Evolutionary conservation across 1,140 invertebrate species (phyloP).

Genomic region (Lerema accius): DNA sequence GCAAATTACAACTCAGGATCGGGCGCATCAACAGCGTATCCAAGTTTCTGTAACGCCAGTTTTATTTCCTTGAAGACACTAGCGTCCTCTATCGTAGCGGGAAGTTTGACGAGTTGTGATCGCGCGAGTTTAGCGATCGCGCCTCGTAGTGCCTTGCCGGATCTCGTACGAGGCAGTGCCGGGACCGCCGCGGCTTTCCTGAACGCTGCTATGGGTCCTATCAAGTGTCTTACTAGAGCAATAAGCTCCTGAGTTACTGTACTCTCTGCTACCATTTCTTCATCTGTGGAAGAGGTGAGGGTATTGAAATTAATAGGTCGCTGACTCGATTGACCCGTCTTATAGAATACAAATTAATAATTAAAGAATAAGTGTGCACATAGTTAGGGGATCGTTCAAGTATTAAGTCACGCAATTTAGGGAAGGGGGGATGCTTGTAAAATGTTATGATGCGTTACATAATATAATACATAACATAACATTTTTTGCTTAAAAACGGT

Average conservation of each 20-base stretch:
- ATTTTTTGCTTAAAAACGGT: too few species aligned
- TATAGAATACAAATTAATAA: too few species aligned
- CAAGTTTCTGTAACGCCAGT: slow-evolving; percentile 88
- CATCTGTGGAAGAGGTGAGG: slow-evolving; percentile 51
- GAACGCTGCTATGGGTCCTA: slow-evolving; percentile 96
- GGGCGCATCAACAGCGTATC: slow-evolving; percentile 88
- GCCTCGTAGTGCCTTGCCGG: slow-evolving; percentile 94
- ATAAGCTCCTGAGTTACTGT: slow-evolving; percentile 85
- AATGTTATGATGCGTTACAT: too few species aligned
- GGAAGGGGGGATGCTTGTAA: too few species aligned
- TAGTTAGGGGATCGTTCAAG: too few species aligned
- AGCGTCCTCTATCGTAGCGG: slow-evolving; percentile 94
- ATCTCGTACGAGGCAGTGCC: slow-evolving; percentile 90
- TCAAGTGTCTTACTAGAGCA: slow-evolving; percentile 88
- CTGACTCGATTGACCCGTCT: too few species aligned
- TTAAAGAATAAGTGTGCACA: too few species aligned
- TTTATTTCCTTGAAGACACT: slow-evolving; percentile 91
- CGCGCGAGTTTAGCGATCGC: slow-evolving; percentile 92
- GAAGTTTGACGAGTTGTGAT: slow-evolving; percentile 90
- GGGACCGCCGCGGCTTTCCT: slow-evolving; percentile 89
- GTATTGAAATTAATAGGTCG: not conserved
- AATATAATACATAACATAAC: too few species aligned
- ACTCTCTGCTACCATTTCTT: slow-evolving; percentile 70
- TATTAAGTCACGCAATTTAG: too few species aligned
- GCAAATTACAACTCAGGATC: slow-evolving; percentile 81